phyloP scores from a whole-genome alignment of 2,113 vertebrate species.

The Myrmecobius fasciatus region DNA sequence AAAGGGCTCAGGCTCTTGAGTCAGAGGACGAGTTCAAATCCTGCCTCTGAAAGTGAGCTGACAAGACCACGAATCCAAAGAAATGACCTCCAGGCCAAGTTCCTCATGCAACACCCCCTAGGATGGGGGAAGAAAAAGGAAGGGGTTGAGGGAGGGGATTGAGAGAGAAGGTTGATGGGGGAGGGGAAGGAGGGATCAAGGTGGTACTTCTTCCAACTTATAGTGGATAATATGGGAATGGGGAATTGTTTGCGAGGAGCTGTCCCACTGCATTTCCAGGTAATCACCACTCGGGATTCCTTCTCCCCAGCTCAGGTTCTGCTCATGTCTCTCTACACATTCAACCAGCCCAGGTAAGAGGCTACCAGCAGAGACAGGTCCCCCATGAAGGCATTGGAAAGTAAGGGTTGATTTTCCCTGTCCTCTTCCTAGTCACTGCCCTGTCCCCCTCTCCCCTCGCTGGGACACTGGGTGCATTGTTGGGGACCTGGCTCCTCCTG shows the following conservation, averaged over 20 bases:
- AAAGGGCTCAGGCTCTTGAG: neutral
- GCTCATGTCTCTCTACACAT: neutral
- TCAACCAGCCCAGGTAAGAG: neutral
- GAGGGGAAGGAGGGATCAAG: neutral
- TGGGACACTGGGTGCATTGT: conserved; percentile 52
- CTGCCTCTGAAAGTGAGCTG: neutral
- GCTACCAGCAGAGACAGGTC: neutral
- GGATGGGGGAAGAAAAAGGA: neutral
- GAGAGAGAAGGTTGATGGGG: neutral
- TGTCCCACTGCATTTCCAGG: neutral
- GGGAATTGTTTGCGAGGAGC: neutral
- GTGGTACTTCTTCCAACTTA: neutral
- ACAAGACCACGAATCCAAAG: neutral
- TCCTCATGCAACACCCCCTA: neutral
- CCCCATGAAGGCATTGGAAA: neutral
- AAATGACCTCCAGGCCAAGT: neutral
- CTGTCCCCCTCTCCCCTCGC: neutral
- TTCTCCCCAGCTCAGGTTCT: neutral
- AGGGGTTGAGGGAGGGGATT: neutral
- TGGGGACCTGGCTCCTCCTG: conserved; percentile 33
- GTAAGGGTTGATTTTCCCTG: neutral
- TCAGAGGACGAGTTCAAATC: neutral
- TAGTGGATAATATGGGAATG: neutral
- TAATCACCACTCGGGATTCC: neutral
- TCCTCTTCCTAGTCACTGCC: neutral